Conservation (phyloP, 2,797 vertebrate species). For the Malurus splendens region DNA sequence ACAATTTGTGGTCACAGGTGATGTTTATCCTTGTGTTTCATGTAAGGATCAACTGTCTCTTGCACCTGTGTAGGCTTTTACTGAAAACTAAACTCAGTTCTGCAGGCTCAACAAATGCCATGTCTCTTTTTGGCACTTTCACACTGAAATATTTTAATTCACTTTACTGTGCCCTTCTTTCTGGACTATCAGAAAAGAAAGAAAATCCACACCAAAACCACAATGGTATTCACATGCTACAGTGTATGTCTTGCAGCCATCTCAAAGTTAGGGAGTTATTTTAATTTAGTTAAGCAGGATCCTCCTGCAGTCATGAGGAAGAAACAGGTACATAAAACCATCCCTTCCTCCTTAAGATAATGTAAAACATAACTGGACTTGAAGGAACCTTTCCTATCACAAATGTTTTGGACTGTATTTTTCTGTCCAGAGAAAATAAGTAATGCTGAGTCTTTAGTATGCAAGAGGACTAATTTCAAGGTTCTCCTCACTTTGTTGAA, state of each 20-base stretch:
- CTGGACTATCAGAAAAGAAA: background rate
- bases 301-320: background rate
- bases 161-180: background rate
- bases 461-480: background rate
- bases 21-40: background rate
- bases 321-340: background rate
- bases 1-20: background rate
- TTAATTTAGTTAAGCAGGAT: background rate
- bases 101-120: background rate
- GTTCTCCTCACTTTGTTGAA: background rate
- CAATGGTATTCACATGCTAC: background rate
- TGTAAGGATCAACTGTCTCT: background rate
- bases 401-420: background rate
- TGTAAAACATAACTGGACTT: background rate
- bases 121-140: background rate
- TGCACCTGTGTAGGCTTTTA: background rate
- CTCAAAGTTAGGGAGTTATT: background rate
- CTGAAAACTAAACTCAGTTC: background rate
- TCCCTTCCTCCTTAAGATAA: background rate
- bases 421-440: background rate
- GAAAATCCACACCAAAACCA: background rate
- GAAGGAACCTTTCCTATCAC: background rate
- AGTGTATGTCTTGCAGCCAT: background rate
- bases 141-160: background rate
- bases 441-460: background rate